Evolutionary conservation across 2,113 vertebrate species (phyloP).

Genomic region (Aythya baeri): DNA sequence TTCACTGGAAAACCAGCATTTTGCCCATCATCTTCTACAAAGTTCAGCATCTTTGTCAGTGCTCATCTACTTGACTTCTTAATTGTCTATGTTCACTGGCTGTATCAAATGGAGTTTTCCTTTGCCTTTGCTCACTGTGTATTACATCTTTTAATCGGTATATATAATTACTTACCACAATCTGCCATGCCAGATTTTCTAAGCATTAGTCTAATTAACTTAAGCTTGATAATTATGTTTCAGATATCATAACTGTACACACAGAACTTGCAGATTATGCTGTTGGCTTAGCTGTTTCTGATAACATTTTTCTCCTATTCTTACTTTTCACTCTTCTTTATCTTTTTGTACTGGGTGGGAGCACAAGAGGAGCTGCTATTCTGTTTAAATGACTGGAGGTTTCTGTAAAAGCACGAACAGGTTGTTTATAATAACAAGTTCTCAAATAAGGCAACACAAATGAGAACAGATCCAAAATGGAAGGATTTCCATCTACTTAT

Average conservation of each 20-base stretch:
- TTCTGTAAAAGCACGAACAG: conserved; percentile 25
- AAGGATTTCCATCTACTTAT: conserved; percentile 4
- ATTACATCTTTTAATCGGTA: conserved; percentile 80
- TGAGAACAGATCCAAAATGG: conserved; percentile 8
- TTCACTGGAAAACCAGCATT: background rate
- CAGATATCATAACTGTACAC: conserved; percentile 66
- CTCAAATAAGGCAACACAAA: conserved; percentile 21
- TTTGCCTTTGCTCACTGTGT: conserved; percentile 64
- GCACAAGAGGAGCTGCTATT: background rate
- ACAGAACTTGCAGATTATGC: conserved; percentile 64
- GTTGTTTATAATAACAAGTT: conserved; percentile 39
- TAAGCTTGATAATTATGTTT: conserved; percentile 81
- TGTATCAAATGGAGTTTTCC: conserved; percentile 64
- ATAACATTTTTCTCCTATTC: conserved; percentile 52
- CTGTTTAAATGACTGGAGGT: conserved; percentile 15
- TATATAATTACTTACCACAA: conserved; percentile 84
- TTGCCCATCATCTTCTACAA: conserved; percentile 19
- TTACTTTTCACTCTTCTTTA: conserved; percentile 15
- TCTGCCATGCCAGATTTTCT: conserved; percentile 82
- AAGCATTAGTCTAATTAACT: conserved; percentile 86
- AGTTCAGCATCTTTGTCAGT: conserved; percentile 38
- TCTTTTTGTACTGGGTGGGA: background rate
- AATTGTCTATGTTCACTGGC: conserved; percentile 37
- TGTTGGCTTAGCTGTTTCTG: conserved; percentile 62
- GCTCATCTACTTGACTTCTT: conserved; percentile 60